Evolutionary conservation across 2,797 vertebrate species (phyloP), one percentile per base, ranked within the genome.

Genomic region (Diceros bicornis): DNA sequence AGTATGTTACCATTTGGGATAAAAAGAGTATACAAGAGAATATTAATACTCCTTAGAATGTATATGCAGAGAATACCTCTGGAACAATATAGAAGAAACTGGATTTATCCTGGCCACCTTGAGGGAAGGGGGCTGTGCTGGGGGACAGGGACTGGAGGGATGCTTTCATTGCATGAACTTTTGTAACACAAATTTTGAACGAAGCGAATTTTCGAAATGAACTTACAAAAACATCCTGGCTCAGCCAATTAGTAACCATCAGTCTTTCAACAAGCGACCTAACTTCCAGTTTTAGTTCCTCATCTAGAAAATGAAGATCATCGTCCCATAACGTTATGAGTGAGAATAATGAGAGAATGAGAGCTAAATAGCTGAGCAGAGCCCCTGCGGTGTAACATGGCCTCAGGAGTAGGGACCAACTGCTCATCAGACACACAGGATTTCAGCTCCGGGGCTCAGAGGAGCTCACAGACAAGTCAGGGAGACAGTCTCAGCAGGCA

Each of bases 211-310:
- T 89, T 85, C 11, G 6, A 72, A 95, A 74, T 84, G 71, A 89
- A 32, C 37, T 92, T 72, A 87, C 25, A 47, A 52, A 77, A 89
- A 78, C 57, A 47, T 64, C 69, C 75, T 87, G 74, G 52, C 27
- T 64, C n/a, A 37, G 44, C 66, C 57, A 52, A n/a, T 78, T 81
- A 27, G 72, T 91, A 66, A 82, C 52, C 32, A 47, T 62, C 12
- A 34, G 55, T 66, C 59, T 85, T 72, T 84, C 3, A 9, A 14
- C 34, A 72, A 91, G 55, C 41, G 41, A 71, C 3, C 44, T 69
- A 87, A 95, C n/a, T 47, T 96, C 71, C 69, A 74, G 71, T 59
- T 91, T 86, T 85, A 87, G 84, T 96, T 94, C 52, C 81, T 75
- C 59, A 74, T 88, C 41, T 44, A 50, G 64, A 89, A 61, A 75